A percentile compares a stretch with the other conserved stretches of the same genome.
Conservation (phyloP, 2,797 vertebrate species). For the Sternarchorhynchus goeldii region DNA sequence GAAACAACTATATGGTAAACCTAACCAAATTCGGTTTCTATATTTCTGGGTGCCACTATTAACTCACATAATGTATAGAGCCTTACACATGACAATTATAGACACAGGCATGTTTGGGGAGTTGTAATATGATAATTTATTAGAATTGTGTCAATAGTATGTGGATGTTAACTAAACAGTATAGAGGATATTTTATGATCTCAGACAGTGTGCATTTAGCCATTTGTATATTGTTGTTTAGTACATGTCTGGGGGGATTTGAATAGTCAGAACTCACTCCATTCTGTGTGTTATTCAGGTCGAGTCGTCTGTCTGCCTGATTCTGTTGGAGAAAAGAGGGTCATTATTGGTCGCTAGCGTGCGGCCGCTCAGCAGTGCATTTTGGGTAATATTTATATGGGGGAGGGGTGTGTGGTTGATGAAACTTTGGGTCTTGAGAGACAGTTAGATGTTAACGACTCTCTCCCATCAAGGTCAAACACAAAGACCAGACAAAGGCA, state of each 20-base stretch:
- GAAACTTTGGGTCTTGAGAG: conserved; percentile 17
- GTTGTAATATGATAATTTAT: too few species aligned
- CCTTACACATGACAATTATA: too few species aligned
- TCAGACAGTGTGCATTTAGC: neutral
- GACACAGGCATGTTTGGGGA: too few species aligned
- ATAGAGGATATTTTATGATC: neutral
- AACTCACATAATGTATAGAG: too few species aligned
- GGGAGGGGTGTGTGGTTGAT: conserved; percentile 38
- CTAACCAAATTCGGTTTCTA: too few species aligned
- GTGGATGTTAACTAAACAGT: too few species aligned
- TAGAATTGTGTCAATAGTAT: too few species aligned
- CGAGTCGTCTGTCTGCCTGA: conserved; percentile 73
- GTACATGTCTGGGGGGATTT: conserved; percentile 46
- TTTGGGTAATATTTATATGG: conserved; percentile 58
- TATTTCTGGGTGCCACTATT: too few species aligned
- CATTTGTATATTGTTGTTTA: conserved; percentile 1
- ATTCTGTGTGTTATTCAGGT: conserved; percentile 69
- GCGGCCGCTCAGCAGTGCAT: conserved; percentile 53
- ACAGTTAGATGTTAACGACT: conserved; percentile 16
- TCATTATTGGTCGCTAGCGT: conserved; percentile 58
- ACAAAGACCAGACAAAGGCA: neutral
- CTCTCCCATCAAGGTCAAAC: conserved; percentile 37
- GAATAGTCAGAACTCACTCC: conserved; percentile 77
- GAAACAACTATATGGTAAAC: too few species aligned
- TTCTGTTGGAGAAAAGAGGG: conserved; percentile 76